Evolutionary conservation across 2,888 invertebrate species (phyloP).

Genomic region (Tupiocoris notatus): DNA sequence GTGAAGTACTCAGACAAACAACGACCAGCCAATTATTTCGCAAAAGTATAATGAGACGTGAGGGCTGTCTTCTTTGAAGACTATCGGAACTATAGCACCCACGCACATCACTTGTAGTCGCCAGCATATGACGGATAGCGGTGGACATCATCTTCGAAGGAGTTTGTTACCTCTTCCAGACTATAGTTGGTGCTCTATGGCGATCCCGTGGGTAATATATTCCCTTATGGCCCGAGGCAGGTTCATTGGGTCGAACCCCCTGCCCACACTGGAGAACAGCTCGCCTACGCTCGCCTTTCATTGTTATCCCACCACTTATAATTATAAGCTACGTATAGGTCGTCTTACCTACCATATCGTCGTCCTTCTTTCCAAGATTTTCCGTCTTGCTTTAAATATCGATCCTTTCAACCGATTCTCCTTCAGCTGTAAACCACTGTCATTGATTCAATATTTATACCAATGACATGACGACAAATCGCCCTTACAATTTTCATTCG

Average conservation of each 20-base stretch:
- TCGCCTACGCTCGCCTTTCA: conserved; percentile 37
- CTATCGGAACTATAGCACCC: neutral
- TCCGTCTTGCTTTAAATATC: neutral
- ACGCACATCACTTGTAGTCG: neutral
- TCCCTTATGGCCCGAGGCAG: conserved; percentile 30
- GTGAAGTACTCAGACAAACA: too few relatives aligned
- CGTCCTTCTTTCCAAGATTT: neutral
- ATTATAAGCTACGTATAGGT: conserved; percentile 16
- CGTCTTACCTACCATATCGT: too few relatives aligned
- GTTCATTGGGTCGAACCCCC: conserved; percentile 28
- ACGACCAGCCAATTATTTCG: neutral
- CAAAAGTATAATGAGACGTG: neutral
- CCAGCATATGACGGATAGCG: conserved; percentile 30
- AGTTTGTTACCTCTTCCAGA: neutral
- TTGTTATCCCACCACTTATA: conserved; percentile 41
- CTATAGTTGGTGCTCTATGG: neutral
- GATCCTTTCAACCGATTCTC: neutral
- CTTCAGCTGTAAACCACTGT: neutral
- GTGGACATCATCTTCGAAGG: conserved; percentile 17
- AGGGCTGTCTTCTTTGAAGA: neutral
- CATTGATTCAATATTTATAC: conserved; percentile 38
- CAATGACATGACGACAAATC: conserved; percentile 39
- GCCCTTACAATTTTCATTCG: conserved; percentile 14
- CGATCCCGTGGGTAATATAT: conserved; percentile 33
- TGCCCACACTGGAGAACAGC: conserved; percentile 19